Conservation (phyloP, 2,888 invertebrate genomes). For the Hyppa rectilinea region DNA sequence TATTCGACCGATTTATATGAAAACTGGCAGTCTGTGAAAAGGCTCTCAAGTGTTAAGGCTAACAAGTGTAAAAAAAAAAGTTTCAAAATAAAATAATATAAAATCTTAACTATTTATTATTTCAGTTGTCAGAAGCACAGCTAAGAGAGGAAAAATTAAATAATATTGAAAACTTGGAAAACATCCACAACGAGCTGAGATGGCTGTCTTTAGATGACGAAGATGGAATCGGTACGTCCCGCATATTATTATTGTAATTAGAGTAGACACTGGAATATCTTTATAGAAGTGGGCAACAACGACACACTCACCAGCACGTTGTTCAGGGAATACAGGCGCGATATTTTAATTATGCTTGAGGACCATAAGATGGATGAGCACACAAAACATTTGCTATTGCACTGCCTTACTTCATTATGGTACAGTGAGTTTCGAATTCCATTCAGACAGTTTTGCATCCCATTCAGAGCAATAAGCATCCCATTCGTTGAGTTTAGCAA, state of each 20-base stretch:
- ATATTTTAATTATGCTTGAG: neutral
- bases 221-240: constrained; percentile 55
- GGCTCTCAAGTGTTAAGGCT: neutral
- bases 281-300: neutral
- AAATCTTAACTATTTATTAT: neutral
- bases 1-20: neutral
- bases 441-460: neutral
- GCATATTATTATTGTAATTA: constrained; percentile 18
- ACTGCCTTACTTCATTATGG: neutral
- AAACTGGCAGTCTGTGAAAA: neutral
- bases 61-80: neutral
- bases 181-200: constrained; percentile 58
- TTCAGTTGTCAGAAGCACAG: constrained; percentile 60
- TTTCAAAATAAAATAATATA: neutral
- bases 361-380: neutral
- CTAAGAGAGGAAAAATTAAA: constrained; percentile 58
- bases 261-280: neutral
- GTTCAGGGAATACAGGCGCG: too few relatives aligned
- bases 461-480: too few relatives aligned
- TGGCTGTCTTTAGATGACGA: constrained; percentile 64
- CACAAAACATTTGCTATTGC: neutral
- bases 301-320: neutral
- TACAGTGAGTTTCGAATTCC: neutral
- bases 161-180: constrained; percentile 57
- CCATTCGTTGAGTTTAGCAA: too few relatives aligned